Conservation (phyloP, 2,888 invertebrate species). For the Agrochola circellaris region DNA sequence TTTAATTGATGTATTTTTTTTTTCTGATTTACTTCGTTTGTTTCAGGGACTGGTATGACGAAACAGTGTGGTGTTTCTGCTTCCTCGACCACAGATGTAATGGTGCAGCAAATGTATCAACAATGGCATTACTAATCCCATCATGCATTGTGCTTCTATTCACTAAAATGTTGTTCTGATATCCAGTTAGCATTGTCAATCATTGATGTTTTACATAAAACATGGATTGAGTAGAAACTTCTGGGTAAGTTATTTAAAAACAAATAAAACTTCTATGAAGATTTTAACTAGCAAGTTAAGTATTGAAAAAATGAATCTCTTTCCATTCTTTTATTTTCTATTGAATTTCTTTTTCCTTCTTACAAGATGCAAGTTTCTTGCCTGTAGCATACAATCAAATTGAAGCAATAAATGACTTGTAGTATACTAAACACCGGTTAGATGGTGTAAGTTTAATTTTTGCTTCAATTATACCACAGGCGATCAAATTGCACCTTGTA, state of each 20-base stretch:
- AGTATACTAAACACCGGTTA: neutral
- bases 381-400: neutral
- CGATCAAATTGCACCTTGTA: neutral
- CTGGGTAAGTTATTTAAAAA: constrained; percentile 15
- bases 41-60: constrained; percentile 94
- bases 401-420: neutral
- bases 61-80: constrained; percentile 97
- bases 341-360: too few species aligned
- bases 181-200: constrained; percentile 18
- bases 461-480: neutral
- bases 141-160: constrained; percentile 71
- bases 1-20: neutral
- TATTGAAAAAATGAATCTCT: constrained; percentile 12
- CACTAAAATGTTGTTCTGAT: constrained; percentile 75
- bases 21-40: constrained; percentile 43
- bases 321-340: neutral
- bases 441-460: neutral
- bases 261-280: neutral
- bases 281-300: neutral
- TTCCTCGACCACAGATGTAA: constrained; percentile 98
- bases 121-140: constrained; percentile 77
- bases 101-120: constrained; percentile 78
- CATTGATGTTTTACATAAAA: constrained; percentile 37
- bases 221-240: neutral
- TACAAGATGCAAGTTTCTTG: neutral